Base-by-base conservation (phyloP, 1,140 invertebrate species). In the Zaprionus nigranus region DNA sequence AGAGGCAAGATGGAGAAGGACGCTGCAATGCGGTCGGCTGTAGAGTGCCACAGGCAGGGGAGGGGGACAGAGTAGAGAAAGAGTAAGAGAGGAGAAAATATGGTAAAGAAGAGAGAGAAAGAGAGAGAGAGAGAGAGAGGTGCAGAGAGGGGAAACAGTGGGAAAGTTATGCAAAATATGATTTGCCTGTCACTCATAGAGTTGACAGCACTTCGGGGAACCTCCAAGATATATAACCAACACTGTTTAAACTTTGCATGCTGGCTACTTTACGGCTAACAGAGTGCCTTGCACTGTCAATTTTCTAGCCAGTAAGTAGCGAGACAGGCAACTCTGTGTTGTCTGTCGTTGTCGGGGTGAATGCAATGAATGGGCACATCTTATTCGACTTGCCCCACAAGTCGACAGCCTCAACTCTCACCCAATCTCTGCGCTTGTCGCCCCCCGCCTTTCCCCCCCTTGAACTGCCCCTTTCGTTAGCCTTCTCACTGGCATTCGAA, bases 301-400 rank as follows among this genome's bases (percentile, higher is more conserved):
- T 17, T 34, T 34, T 46, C 7, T 46, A 17, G 40, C n/a, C 7
- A n/a, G 6, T 17, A 46, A 17, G 5, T 46, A n/a, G 40, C 30
- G 17, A 26, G 53, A 26, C 26, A 17, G 62, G 22, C 62, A 64
- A 38, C 62, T 26, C 62, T 38, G 5, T 26, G 3, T 2, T 43
- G 36, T 26, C 15, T 5, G 13, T 40, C n/a, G 38, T 40, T n/a
- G 36, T 38, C 30, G 36, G 13, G 12, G 13, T 15, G 5, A 20
- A 59, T 22, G 66, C 43, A 51, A 43, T 61, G n/a, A 69, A 61
- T 53, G 57, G 30, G 40, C 56, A 60, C 57, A 63, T 79, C 68
- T 78, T 66, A 72, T 83, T 72, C 72, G 68, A 57, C 36, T 60
- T 64, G 56, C 20, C 64, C 38, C 24, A 34, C 64, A 26, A 57